Percentiles rank a stretch among this genome's conserved stretches.
Evolutionary conservation across 2,888 invertebrate genomes (phyloP).

Genomic region (Phragmatobia fuliginosa): DNA sequence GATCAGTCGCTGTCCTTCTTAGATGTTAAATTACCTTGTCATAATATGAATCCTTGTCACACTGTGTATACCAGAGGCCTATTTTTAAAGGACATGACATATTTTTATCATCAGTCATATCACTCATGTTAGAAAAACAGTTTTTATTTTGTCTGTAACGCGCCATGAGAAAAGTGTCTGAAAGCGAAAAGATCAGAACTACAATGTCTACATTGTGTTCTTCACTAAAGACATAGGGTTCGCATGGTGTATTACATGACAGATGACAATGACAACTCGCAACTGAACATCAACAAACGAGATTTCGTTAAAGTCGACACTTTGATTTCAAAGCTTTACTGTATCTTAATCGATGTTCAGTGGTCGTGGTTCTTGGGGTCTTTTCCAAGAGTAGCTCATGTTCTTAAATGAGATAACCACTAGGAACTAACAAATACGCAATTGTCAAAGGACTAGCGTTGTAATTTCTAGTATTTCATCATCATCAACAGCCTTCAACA

Average conservation of each 20-base stretch:
- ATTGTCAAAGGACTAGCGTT: too few relatives aligned
- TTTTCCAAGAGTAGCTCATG: too few relatives aligned
- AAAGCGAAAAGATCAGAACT: too few relatives aligned
- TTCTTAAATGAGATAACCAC: too few relatives aligned
- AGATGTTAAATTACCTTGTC: neutral
- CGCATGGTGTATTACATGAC: neutral
- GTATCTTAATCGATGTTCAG: neutral
- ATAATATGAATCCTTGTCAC: neutral
- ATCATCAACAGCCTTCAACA: too few relatives aligned
- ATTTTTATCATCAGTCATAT: too few relatives aligned
- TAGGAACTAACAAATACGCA: too few relatives aligned
- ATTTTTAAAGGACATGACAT: neutral
- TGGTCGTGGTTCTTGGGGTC: too few relatives aligned
- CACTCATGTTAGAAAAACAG: neutral
- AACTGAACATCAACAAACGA: neutral
- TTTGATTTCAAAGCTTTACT: conserved; percentile 1
- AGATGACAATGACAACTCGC: neutral
- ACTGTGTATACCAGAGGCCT: too few relatives aligned
- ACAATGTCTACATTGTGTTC: neutral
- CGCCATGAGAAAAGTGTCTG: too few relatives aligned
- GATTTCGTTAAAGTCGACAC: neutral
- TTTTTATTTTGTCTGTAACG: neutral
- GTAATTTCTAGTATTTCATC: too few relatives aligned
- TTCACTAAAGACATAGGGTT: too few relatives aligned
- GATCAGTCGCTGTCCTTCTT: neutral